Conservation (phyloP, 1,140 invertebrate genomes). For the Onthophagus taurus region DNA sequence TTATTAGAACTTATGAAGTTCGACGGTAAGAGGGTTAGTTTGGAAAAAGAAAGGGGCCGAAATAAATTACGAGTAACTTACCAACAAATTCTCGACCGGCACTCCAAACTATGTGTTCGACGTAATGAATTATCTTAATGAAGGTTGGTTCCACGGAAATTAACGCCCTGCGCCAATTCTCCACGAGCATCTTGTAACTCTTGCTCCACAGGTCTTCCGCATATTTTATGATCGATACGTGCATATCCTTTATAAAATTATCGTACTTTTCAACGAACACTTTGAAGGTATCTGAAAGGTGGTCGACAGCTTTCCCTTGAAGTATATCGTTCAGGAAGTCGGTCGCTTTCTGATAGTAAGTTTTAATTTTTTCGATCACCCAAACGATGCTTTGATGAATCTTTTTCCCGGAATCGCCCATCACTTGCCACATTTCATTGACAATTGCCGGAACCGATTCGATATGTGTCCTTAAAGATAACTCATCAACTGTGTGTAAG, state of each 20-base stretch:
- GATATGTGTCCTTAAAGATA: constrained; percentile 66
- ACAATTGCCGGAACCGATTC: constrained; percentile 67
- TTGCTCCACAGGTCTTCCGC: constrained; percentile 62
- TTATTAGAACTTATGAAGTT: neutral
- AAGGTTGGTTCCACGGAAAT: constrained; percentile 66
- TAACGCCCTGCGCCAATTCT: constrained; percentile 60
- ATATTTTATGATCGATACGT: constrained; percentile 65
- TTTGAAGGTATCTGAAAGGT: constrained; percentile 57
- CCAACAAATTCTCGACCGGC: constrained; percentile 58
- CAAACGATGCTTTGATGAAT: constrained; percentile 63
- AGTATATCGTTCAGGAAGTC: constrained; percentile 57
- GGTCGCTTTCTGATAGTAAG: constrained; percentile 56
- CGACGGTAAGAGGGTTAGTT: neutral
- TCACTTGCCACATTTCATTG: constrained; percentile 70
- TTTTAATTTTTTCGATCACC: constrained; percentile 63
- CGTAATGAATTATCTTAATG: constrained; percentile 61
- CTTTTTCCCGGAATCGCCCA: constrained; percentile 71
- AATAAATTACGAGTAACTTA: constrained; percentile 21
- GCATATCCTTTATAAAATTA: constrained; percentile 64
- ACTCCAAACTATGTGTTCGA: constrained; percentile 62
- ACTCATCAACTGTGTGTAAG: constrained; percentile 60
- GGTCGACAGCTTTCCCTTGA: constrained; percentile 59
- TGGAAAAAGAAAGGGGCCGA: neutral
- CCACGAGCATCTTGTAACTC: constrained; percentile 46
- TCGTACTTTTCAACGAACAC: constrained; percentile 65